Evolutionary conservation across 2,113 vertebrate species (phyloP).

Genomic region (Neotoma lepida): DNA sequence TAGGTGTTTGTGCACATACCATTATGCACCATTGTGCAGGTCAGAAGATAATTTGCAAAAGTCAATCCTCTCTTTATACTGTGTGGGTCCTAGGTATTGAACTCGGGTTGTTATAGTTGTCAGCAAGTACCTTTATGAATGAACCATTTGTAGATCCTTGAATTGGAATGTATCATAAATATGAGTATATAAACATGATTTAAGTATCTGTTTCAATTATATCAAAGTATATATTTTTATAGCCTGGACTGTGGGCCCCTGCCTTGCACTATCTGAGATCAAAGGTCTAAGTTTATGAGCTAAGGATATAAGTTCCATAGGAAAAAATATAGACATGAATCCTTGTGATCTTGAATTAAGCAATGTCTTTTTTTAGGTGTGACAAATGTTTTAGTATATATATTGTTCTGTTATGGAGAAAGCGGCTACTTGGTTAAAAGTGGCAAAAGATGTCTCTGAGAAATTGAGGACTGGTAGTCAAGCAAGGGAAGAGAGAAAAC

Average conservation of each 20-base stretch:
- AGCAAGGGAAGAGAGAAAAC: neutral
- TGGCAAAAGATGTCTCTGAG: neutral
- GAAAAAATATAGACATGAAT: neutral
- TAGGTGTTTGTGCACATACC: neutral
- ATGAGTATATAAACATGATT: conserved; percentile 33
- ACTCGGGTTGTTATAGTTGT: neutral
- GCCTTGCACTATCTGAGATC: neutral
- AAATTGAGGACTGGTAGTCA: conserved; percentile 24
- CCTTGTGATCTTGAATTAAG: neutral
- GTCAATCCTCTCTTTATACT: neutral
- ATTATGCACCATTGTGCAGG: too few species aligned
- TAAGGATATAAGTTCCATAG: neutral
- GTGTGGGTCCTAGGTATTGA: neutral
- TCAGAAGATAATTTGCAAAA: neutral
- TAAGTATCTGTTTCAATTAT: conserved; percentile 1
- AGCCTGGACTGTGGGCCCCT: neutral
- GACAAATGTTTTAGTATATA: neutral
- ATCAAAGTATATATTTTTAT: neutral
- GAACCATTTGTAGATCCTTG: neutral
- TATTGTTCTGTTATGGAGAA: conserved; percentile 3
- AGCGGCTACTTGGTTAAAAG: conserved; percentile 20
- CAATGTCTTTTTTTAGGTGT: neutral
- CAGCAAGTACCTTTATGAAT: neutral
- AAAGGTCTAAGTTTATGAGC: neutral
- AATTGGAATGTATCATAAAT: conserved; percentile 9